Percentiles rank a stretch among this genome's conserved stretches.
phyloP scores from a whole-genome alignment of 2,888 invertebrate species.

The Ethmia dodecea region DNA sequence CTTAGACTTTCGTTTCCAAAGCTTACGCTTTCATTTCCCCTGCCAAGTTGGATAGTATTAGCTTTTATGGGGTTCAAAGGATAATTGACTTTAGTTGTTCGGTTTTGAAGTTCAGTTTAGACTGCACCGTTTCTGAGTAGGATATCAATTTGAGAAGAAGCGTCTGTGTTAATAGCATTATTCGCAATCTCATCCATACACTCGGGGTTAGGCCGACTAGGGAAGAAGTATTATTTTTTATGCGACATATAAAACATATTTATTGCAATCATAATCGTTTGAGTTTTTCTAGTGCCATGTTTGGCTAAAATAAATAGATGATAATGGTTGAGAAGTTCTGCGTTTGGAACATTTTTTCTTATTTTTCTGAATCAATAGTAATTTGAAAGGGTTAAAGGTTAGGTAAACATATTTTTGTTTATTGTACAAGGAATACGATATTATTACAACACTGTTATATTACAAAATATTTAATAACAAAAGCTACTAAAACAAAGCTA shows the following conservation, averaged over 20 bases:
- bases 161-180: constrained; percentile 79
- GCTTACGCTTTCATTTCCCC: constrained; percentile 32
- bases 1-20: constrained; percentile 23
- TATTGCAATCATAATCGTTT: constrained; percentile 73
- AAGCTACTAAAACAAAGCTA: too few species aligned
- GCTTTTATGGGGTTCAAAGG: constrained; percentile 19
- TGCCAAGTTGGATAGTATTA: constrained; percentile 29
- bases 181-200: constrained; percentile 78
- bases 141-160: constrained; percentile 77
- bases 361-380: constrained; percentile 3
- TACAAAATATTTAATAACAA: too few species aligned
- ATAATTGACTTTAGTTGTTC: constrained; percentile 31
- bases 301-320: constrained; percentile 61
- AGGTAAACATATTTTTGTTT: too few species aligned
- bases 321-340: constrained; percentile 32
- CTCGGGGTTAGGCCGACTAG: constrained; percentile 70
- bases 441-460: too few species aligned
- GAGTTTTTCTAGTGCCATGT: constrained; percentile 65
- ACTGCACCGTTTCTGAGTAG: constrained; percentile 32
- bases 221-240: constrained; percentile 72
- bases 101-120: constrained; percentile 34
- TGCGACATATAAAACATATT: constrained; percentile 77
- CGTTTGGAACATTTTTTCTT: constrained; percentile 4
- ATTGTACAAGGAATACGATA: too few species aligned
- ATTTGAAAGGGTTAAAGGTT: too few species aligned